Evolutionary conservation across 2,113 vertebrate species (phyloP), one percentile per base, ranked within the genome.

Genomic region (Cisticola juncidis): DNA sequence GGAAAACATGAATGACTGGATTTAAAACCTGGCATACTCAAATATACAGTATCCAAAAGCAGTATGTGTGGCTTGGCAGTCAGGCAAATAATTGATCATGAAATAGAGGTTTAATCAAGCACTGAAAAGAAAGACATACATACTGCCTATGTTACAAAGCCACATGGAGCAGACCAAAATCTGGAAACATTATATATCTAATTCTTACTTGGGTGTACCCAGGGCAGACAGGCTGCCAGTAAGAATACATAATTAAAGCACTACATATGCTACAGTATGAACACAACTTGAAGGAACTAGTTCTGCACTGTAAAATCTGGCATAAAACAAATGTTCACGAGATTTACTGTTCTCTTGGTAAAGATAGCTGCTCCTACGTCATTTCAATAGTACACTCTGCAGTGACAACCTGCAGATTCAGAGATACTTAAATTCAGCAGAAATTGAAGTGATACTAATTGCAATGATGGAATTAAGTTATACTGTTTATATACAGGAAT

Each of bases 1-100:
- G 87, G 90, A 95, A 87, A 90, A 78, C 79, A 42, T 57, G 56
- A 95, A 95, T 93, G 53, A 83, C 21, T 88, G 61, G 51, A 90
- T 72, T 94, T 78, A 86, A 93, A 90, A 69, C 17, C 28, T 78
- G 28, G n/a, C 44, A 81, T 24, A 36, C 47, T 23, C 56, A 93
- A 94, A 70, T 26, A 86, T 33, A 44, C 4, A 18, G 61, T 44
- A 58, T 76, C 61, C 87, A 81, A 78, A 69, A 81, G 5, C 36
- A 53, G 44, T 79, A 76, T 16, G 35, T 23, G 29, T 73, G 50
- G 79, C 69, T 80, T 85, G 65, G 45, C 56, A 84, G 48, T 26
- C 22, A 45, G 47, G 40, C 78, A 91, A 83, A 79, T 33, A 86
- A 78, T 51, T 0, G 0, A 15, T 64, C 17, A 20, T 17, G 6